Base-by-base conservation (phyloP, 2,113 vertebrate genomes). In the Butorides virescens region DNA sequence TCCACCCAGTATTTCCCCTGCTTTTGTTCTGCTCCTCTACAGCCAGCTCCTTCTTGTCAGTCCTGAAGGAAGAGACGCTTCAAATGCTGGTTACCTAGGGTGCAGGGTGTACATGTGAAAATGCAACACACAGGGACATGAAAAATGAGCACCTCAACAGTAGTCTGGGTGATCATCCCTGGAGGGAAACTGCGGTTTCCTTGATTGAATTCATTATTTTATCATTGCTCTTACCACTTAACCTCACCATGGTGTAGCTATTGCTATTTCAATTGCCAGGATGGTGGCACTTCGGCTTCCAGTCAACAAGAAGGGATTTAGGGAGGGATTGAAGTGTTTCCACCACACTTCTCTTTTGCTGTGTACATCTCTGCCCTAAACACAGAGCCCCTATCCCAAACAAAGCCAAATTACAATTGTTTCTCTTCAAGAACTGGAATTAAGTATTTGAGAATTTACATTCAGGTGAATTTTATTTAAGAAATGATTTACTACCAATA, bases 111-210 rank as follows among this genome's bases (percentile, higher is more conserved):
- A 42, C 0, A 0, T 46, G 37, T 53, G 72, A 87, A 55, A 81
- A 74, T 47, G 36, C 7, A 47, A 34, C n/a, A 47, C 32, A 8
- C 12, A 34, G 27, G 34, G 42, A 66, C 32, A 27, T 7, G 42
- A 67, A 68, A 90, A 93, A 77, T 7, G 3, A 77, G 15, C 18
- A 27, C 34, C 34, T 55, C 50, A 55, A 8, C 27, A 71, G 42
- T 34, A 47, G 42, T 68, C 62, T 63, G 82, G 8, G 23, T 66
- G 30, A 17, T 73, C 27, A 47, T 20, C 34, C 16, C 34, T 75
- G 70, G 29, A 58, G 29, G 15, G 25, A 9, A 73, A 42, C 21
- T 36, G 17, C 0, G 0, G 29, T 52, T 66, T 9, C 10, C 20
- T 58, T 39, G 11, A 55, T 55, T 77, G 81, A 87, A 68, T 75